Percentiles rank a stretch among this genome's conserved stretches.
Evolutionary conservation across 2,797 vertebrate species (phyloP).

Genomic region (Jordanella pulchra): DNA sequence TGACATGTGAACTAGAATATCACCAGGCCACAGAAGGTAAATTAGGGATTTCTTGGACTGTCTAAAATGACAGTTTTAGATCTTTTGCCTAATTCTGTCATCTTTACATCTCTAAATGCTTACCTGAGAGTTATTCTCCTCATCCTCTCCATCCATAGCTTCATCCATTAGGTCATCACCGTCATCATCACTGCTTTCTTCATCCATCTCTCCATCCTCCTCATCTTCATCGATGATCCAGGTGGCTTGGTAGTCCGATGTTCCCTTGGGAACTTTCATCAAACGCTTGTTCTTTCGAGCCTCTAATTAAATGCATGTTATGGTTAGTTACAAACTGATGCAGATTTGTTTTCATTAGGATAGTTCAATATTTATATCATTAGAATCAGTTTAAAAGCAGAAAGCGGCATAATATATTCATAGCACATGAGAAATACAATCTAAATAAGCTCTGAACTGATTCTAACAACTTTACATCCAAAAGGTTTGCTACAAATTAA

Average conservation of each 20-base stretch:
- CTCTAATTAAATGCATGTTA: constrained; percentile 67
- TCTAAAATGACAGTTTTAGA: not conserved
- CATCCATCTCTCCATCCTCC: constrained; percentile 63
- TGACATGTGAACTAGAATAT: too few relatives aligned
- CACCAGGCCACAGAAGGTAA: not conserved
- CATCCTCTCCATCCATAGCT: constrained; percentile 71
- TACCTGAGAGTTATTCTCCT: constrained; percentile 76
- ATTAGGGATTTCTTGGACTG: accelerated
- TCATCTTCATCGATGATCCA: constrained; percentile 88
- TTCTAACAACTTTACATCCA: not conserved
- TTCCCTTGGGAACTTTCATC: constrained; percentile 93
- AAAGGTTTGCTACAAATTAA: not conserved
- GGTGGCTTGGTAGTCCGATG: constrained; percentile 92
- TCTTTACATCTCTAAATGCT: not conserved
- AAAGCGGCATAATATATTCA: not conserved
- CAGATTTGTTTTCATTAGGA: not conserved
- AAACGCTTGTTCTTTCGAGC: constrained; percentile 80
- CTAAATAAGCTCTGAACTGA: not conserved
- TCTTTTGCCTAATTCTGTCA: not conserved
- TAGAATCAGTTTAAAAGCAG: not conserved
- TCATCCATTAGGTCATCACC: constrained; percentile 82
- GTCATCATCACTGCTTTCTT: constrained; percentile 77
- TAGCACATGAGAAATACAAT: not conserved
- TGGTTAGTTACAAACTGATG: not conserved
- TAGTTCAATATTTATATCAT: not conserved